Base-by-base conservation (phyloP, 2,888 invertebrate genomes). In the Lithophane socia region DNA sequence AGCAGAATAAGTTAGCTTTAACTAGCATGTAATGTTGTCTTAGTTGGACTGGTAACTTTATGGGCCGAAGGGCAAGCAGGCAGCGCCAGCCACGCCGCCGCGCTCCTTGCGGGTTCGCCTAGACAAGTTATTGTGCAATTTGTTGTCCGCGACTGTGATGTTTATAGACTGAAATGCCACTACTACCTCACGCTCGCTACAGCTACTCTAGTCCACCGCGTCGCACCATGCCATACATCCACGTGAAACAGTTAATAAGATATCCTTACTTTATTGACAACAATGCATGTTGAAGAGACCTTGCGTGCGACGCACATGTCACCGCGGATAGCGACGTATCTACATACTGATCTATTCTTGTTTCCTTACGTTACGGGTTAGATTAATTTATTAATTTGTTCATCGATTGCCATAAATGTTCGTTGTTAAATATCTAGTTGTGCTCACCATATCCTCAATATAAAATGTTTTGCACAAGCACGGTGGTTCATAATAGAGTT, bases 131-230 rank as follows among this genome's bases (percentile, higher is more conserved):
- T 94, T 95, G 96, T 96, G 96, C 96, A 96, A 96, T 96, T 95
- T 94, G 94, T 95, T 95, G 94, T 96, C 95, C 97, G 97, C 97
- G 97, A 97, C 97, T 97, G 97, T 97, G 97, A 97, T 97, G 97
- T 97, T 97, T 96, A 96, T 97, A 97, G 97, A 97, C 97, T 97
- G 97, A 97, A 95, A 96, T 92, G 95, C 96, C 96, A 94, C 95
- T 94, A 95, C 96, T 96, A 96, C 96, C 96, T 96, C 96, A 96
- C 96, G 95, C 95, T 95, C 94, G 95, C 95, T 94, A 93, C 94
- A 93, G 93, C 94, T 93, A 92, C 94, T 96, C 96, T 96, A 96
- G 96, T 96, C 96, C 94, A 89, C 92, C 93, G 93, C 94, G 94
- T 94, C 94, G 94, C 93, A 91, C 93, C 90, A 86, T 88, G 92